Evolutionary conservation across 2,797 vertebrate species (phyloP).

Genomic region (Gadopsis marmoratus): DNA sequence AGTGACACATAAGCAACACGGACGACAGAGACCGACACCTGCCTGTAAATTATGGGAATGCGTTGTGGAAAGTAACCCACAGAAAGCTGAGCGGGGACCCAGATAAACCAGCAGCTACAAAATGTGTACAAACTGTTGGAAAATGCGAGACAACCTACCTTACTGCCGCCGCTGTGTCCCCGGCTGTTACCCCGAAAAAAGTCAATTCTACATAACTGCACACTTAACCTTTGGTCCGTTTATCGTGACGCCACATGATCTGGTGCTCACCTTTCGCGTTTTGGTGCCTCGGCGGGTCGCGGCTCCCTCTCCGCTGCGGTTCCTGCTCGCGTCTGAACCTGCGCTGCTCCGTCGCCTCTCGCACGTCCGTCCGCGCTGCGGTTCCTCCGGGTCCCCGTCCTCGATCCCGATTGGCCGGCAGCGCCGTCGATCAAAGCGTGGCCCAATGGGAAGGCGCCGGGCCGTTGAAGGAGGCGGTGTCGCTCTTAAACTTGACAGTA

Average conservation of each 20-base stretch:
- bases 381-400: not conserved
- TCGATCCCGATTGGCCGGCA: conserved; percentile 54
- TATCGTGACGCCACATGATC: rapidly evolving
- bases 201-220: rapidly evolving
- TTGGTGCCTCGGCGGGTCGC: conserved; percentile 18
- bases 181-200: not conserved
- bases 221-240: rapidly evolving
- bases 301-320: not conserved
- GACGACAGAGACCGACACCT: rapidly evolving
- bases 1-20: not conserved
- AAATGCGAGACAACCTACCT: conserved; percentile 5
- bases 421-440: conserved; percentile 1
- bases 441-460: conserved; percentile 19
- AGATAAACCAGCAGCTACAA: not conserved
- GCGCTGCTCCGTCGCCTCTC: not conserved
- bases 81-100: not conserved
- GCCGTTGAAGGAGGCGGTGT: not conserved
- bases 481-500: conserved; percentile 34
- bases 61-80: not conserved
- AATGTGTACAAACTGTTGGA: not conserved
- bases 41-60: not conserved
- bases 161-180: not conserved
- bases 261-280: conserved; percentile 57
- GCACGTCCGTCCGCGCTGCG: conserved; percentile 67
- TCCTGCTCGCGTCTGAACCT: conserved; percentile 14